phyloP scores from a whole-genome alignment of 2,797 vertebrate species.

The Orientallactaga sibirica region DNA sequence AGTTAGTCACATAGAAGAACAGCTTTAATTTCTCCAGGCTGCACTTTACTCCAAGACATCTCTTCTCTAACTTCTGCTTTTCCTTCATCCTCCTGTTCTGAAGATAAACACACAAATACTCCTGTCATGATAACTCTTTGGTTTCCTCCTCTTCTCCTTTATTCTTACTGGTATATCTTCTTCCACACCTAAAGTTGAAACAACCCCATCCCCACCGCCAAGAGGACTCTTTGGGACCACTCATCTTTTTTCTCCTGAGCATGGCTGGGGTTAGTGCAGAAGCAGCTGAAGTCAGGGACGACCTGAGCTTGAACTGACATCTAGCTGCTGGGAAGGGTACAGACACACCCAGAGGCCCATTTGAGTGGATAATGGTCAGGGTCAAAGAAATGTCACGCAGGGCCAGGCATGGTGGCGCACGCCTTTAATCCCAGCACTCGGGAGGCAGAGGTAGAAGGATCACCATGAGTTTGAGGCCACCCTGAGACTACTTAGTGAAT shows the following conservation, averaged over 20 bases:
- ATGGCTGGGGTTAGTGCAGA: not conserved
- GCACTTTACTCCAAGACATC: not conserved
- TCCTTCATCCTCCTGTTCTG: not conserved
- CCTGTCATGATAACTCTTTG: not conserved
- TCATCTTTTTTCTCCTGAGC: not conserved
- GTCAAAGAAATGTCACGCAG: slow-evolving; percentile 16
- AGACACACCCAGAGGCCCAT: not conserved
- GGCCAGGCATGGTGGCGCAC: too few relatives aligned
- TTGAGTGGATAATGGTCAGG: not conserved
- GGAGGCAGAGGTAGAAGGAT: too few relatives aligned
- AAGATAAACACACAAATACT: slow-evolving; percentile 32
- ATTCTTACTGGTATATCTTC: not conserved
- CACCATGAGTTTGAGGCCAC: too few relatives aligned
- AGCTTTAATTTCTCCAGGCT: slow-evolving; percentile 41
- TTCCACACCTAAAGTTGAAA: not conserved
- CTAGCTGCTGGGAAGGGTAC: not conserved
- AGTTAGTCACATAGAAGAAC: slow-evolving; percentile 26
- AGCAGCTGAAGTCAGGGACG: not conserved
- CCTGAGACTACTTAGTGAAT: too few relatives aligned
- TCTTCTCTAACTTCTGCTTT: slow-evolving; percentile 10
- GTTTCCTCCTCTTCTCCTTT: not conserved
- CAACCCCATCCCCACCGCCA: not conserved
- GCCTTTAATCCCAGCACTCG: too few relatives aligned
- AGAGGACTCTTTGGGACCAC: not conserved
- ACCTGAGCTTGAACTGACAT: not conserved